Evolutionary conservation across 2,113 vertebrate genomes (phyloP).

Genomic region (Gorsachius goisagi): DNA sequence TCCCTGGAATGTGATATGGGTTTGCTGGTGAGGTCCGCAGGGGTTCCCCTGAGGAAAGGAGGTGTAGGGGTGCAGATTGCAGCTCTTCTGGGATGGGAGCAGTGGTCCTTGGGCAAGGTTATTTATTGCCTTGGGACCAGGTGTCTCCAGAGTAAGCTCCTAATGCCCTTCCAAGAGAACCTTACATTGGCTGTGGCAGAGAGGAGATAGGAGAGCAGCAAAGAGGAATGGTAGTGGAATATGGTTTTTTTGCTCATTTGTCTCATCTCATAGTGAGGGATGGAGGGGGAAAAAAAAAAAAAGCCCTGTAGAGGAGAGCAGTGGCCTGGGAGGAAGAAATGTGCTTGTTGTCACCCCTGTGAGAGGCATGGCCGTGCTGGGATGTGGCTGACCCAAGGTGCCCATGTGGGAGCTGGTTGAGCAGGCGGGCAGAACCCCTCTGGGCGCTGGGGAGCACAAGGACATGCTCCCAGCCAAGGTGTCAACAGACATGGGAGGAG

Average conservation of each 20-base stretch:
- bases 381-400: neutral
- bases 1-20: rapidly evolving
- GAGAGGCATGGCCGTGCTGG: neutral
- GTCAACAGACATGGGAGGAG: neutral
- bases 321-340: neutral
- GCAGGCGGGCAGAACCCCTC: neutral
- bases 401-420: neutral
- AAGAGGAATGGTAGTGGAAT: neutral
- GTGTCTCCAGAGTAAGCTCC: neutral
- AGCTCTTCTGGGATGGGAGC: neutral
- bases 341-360: neutral
- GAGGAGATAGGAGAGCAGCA: neutral
- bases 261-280: neutral
- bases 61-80: neutral
- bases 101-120: neutral
- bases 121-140: neutral
- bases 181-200: neutral
- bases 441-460: neutral
- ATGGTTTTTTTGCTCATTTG: neutral
- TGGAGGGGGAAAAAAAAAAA: neutral
- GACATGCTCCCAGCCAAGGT: neutral
- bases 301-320: neutral
- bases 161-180: neutral
- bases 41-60: neutral
- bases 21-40: neutral